Base-by-base conservation (phyloP, 2,888 invertebrate species). In the Cyclophora albipunctata region DNA sequence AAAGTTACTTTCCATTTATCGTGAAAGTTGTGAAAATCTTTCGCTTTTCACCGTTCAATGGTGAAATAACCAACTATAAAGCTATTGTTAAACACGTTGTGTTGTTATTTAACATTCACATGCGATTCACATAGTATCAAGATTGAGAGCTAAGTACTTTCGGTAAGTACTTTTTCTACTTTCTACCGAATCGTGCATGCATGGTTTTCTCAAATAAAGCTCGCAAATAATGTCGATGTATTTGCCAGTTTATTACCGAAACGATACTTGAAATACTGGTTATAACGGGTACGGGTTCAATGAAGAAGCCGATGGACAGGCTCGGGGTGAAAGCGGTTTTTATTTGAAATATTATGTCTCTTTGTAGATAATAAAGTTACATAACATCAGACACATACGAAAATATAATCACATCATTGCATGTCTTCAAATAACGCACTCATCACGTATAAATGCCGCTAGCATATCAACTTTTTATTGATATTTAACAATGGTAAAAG, bases 1-100 rank as follows among this genome's bases (percentile, higher is more conserved):
- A 20, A 20, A 20, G 20, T 20, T 45, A 55, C 63, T 57, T 59
- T 59, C 53, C 49, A 46, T 46, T 48, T 46, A 46, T 48, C 55
- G 57, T 60, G 69, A 73, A 73, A 69, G 68, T 62, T 48, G 51
- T 56, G 65, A 69, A 71, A 68, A 66, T 55, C 59, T 57, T 54
- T 52, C 61, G 62, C 53, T 65, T 64, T 64, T 71, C 63, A 61
- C 66, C 54, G 55, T 60, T 61, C 60, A 59, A 57, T 62, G 51
- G 55, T 60, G 55, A 59, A 53, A 59, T 56, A 53, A 48, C 49
- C 45, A 46, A 50, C 52, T 51, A 47, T 49, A 54, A 55, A 53
- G 55, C 48, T 47, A 54, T 54, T 50, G 53, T 60, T 52, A 59
- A 59, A 58, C 53, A 52, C 57, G 52, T 57, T 56, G 51, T 54